These are phyloP conservation scores for Phylloscopus whistleri DNA, from an alignment of 2,113 vertebrate species.

Conservation along the genomic window DNA sequence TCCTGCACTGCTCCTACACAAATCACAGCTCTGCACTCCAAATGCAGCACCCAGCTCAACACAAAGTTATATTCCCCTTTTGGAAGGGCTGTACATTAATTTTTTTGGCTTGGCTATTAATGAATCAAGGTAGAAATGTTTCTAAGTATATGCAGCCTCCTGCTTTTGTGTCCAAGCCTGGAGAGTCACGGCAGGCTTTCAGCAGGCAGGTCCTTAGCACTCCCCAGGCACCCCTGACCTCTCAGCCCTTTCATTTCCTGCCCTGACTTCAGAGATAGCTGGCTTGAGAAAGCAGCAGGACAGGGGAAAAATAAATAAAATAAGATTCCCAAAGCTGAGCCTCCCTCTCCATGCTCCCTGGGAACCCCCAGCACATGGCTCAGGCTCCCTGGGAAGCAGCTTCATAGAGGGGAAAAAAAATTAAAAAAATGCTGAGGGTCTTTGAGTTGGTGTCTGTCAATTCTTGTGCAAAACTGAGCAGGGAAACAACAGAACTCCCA, in stretches of 20 bases:
- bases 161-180: background rate
- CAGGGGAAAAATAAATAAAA: background rate
- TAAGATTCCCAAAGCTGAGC: background rate
- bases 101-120: background rate
- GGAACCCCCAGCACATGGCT: background rate
- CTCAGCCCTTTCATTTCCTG: conserved; percentile 34
- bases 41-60: background rate
- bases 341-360: background rate
- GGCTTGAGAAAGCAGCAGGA: background rate
- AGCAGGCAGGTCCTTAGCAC: background rate
- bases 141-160: background rate
- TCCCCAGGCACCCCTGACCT: conserved; percentile 5
- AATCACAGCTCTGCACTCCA: background rate
- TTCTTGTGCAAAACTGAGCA: background rate
- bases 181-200: background rate
- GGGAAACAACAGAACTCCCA: background rate
- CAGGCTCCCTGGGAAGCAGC: background rate
- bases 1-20: background rate
- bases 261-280: conserved; percentile 9
- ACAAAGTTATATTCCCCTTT: background rate
- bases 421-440: background rate
- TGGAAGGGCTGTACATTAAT: background rate
- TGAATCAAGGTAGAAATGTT: background rate
- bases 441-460: background rate
- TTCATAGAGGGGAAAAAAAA: background rate